Base-by-base conservation (phyloP, 2,888 invertebrate genomes). In the Caenorhabditis uteleia region DNA sequence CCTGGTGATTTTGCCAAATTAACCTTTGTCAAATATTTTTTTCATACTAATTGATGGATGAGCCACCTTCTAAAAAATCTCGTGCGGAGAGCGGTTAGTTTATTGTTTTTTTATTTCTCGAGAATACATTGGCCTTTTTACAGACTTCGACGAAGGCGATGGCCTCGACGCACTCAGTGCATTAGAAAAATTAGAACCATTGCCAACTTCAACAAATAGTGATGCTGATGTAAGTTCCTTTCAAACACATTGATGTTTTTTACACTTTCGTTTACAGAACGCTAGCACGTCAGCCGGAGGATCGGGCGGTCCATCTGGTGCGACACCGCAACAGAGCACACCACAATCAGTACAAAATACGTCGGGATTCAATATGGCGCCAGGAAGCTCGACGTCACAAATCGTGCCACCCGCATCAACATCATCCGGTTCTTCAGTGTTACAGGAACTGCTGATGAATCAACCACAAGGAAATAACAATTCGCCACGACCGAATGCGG, bases 391-490 rank as follows among this genome's bases (percentile, higher is more conserved):
- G 31, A 14, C 25, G 26, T 38, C 38, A 8, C 38, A 7, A 18
- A 20, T 18, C 12, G 47, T 40, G 21, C 42, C 55, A 18, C 38
- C 51, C 27, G 46, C 40, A 7, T 48, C 46, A 42, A 21, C 47
- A 31, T 40, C 36, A 26, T 51, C 46, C 26, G 42, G 54, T 33
- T 44, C 44, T 6, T 59, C 46, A 18, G 70, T 75, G 18, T 56
- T 80, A 27, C 76, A 79, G 56, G 80, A 80, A 47, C 58, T 80
- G 18, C 59, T 80, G n/a, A 75, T 80, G 57, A 73, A 67, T 46
- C 59, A 44, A 14, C 49, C 74, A 29, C 68, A 68, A 34, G 21
- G 49, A 20, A 38, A 58, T 3, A 74, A 64, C 31, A 74, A 70
- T 45, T 72, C 71, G 14, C 74, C 74, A 7, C 46, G 74, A 16